Evolutionary conservation across 1,140 invertebrate species (phyloP).

Genomic region (Microplitis demolitor): DNA sequence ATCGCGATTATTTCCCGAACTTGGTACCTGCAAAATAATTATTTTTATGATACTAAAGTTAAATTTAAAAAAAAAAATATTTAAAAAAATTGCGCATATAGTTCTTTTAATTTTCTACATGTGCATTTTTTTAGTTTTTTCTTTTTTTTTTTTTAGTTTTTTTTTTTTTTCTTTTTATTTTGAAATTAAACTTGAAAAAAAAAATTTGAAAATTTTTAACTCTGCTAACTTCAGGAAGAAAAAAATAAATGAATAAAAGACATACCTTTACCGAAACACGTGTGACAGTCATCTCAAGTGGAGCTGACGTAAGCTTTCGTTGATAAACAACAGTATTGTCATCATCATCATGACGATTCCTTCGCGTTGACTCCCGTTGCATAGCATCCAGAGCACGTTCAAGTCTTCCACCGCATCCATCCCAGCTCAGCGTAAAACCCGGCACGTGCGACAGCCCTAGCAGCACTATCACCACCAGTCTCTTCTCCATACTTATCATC

Average conservation of each 20-base stretch:
- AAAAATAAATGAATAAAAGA: not conserved
- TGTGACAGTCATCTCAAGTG: conserved; percentile 54
- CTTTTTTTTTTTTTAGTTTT: too few relatives aligned
- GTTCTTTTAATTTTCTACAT: too few relatives aligned
- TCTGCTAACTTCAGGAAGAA: not conserved
- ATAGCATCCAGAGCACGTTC: conserved; percentile 55
- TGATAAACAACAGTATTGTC: conserved; percentile 43
- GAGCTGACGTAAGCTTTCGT: conserved; percentile 49
- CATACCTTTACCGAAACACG: conserved; percentile 53
- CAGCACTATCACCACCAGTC: conserved; percentile 11
- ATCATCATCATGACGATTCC: conserved; percentile 45
- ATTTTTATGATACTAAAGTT: not conserved
- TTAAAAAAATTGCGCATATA: too few relatives aligned
- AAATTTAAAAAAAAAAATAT: too few relatives aligned
- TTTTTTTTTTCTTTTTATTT: too few relatives aligned
- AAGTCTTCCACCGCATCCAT: conserved; percentile 50
- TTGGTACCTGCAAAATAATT: conserved; percentile 18
- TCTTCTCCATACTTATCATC: conserved; percentile 16
- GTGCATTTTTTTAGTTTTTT: too few relatives aligned
- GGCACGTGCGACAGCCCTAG: conserved; percentile 13
- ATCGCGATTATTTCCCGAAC: conserved; percentile 29
- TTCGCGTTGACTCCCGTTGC: conserved; percentile 43
- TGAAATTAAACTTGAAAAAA: too few relatives aligned
- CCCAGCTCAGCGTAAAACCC: conserved; percentile 8
- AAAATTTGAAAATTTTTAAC: too few relatives aligned